These are phyloP conservation scores for Pammene fasciana DNA, from an alignment of 2,888 invertebrate genomes.

Conservation along the genomic window DNA sequence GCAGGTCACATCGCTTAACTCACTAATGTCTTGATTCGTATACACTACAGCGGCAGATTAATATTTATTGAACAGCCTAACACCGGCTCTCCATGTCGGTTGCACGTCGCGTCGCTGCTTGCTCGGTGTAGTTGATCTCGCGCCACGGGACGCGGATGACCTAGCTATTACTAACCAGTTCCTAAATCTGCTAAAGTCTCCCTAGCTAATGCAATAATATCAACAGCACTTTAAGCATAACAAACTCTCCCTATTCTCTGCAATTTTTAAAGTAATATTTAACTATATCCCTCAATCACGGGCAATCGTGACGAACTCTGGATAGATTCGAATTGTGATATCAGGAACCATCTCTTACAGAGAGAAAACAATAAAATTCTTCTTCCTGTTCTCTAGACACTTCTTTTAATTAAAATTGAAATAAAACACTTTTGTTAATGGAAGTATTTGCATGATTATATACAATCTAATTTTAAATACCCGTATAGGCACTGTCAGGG, in stretches of 20 bases:
- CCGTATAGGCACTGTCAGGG: background rate
- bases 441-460: background rate
- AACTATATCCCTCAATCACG: too few species aligned
- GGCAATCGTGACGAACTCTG: too few species aligned
- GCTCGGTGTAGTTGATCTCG: background rate
- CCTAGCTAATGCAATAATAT: background rate
- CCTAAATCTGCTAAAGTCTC: conserved; percentile 3
- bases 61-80: conserved; percentile 34
- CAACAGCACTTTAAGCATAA: too few species aligned
- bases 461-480: background rate
- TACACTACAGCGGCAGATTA: conserved; percentile 24
- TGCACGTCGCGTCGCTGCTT: background rate
- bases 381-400: too few species aligned
- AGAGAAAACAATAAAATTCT: too few species aligned
- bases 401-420: too few species aligned
- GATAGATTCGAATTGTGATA: too few species aligned
- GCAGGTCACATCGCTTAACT: conserved; percentile 16
- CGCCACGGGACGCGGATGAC: conserved; percentile 21
- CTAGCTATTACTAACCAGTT: background rate
- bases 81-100: conserved; percentile 7
- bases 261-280: background rate
- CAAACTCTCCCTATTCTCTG: too few species aligned
- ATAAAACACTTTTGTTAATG: background rate
- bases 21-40: conserved; percentile 32
- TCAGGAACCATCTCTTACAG: too few species aligned